Conservation (phyloP, 1,140 invertebrate genomes). For the Oscheius sp. region DNA sequence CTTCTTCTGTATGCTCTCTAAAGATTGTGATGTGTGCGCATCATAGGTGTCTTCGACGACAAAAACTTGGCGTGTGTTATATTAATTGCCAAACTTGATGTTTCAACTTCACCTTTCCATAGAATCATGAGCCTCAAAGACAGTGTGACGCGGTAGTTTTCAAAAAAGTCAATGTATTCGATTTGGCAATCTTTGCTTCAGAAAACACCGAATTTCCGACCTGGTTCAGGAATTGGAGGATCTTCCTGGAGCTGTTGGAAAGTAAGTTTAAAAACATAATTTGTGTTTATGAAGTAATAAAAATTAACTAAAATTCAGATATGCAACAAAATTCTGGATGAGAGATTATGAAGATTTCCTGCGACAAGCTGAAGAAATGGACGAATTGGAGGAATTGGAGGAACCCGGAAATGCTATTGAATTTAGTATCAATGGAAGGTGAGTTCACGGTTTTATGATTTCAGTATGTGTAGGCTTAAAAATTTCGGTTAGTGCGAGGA, state of each 20-base stretch:
- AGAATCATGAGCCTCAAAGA: no score
- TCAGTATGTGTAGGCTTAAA: not conserved
- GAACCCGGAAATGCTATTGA: constrained; percentile 29
- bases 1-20: no score
- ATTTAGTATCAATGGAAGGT: constrained; percentile 38
- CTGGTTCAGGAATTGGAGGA: constrained; percentile 35
- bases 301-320: constrained; percentile 11
- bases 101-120: no score
- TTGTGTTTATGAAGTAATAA: constrained; percentile 19
- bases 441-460: constrained; percentile 4
- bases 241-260: not conserved
- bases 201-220: constrained; percentile 10
- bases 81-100: no score
- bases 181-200: no score
- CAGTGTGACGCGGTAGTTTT: no score
- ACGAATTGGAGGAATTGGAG: constrained; percentile 40
- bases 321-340: constrained; percentile 59
- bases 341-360: constrained; percentile 58
- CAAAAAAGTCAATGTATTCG: no score
- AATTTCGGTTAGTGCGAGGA: no score
- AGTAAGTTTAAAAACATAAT: constrained; percentile 5
- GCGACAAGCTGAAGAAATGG: constrained; percentile 46
- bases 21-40: no score
- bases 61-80: no score
- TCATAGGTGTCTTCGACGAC: no score